These are phyloP conservation scores for Timema podura DNA, from an alignment of 2,888 invertebrate genomes.

Conservation along the genomic window DNA sequence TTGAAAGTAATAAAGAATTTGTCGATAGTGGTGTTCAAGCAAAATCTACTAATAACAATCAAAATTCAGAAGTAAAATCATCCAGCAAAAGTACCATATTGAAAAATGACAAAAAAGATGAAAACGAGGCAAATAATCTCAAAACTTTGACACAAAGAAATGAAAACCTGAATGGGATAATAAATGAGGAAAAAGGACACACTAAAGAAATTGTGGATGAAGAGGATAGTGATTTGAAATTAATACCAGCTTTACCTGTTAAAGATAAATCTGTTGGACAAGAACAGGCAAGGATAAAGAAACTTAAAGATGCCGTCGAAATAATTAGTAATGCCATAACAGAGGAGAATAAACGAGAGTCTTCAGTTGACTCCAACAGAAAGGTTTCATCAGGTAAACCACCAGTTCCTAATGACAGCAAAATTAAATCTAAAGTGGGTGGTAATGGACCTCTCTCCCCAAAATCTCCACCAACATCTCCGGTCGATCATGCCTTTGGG, in stretches of 20 bases:
- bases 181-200: conserved; percentile 41
- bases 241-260: conserved; percentile 19
- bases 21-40: not conserved
- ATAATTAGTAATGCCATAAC: conserved; percentile 67
- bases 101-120: conserved; percentile 6
- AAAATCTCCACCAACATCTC: conserved; percentile 24
- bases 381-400: conserved; percentile 21
- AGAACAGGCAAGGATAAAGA: conserved; percentile 44
- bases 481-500: conserved; percentile 17
- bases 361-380: conserved; percentile 3
- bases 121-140: not conserved
- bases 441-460: conserved; percentile 14
- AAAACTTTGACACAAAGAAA: not conserved
- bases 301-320: conserved; percentile 64
- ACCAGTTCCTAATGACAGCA: conserved; percentile 21
- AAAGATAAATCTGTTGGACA: conserved; percentile 21
- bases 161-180: conserved; percentile 43
- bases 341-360: conserved; percentile 14
- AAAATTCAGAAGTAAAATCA: not conserved
- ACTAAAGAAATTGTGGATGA: conserved; percentile 37
- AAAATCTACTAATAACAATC: not conserved
- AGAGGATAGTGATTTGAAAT: conserved; percentile 23
- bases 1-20: too few relatives aligned
- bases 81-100: not conserved
- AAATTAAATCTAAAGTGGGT: conserved; percentile 13